A percentile compares a stretch with the other conserved stretches of the same genome.
These are phyloP conservation scores for Ethmia dodecea DNA, from an alignment of 2,888 invertebrate species.

Conservation along the genomic window DNA sequence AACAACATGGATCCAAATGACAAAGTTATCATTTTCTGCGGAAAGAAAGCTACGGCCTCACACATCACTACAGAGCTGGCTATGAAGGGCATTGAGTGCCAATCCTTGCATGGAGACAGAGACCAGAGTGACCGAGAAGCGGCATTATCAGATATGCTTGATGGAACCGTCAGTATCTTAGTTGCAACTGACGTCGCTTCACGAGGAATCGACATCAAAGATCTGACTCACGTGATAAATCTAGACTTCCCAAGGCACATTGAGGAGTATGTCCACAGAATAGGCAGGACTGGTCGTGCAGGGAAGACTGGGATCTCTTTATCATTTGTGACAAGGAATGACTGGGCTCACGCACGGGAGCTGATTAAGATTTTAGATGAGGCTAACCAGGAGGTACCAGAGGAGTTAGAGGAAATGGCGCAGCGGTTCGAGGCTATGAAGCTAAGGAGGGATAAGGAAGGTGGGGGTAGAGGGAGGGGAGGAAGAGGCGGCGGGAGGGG, in stretches of 20 bases:
- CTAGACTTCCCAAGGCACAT: slow-evolving; percentile 96
- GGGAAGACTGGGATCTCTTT: slow-evolving; percentile 90
- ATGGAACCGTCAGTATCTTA: slow-evolving; percentile 87
- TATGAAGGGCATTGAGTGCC: slow-evolving; percentile 81
- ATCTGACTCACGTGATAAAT: slow-evolving; percentile 93
- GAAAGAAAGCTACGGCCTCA: slow-evolving; percentile 90
- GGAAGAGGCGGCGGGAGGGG: slow-evolving; percentile 45
- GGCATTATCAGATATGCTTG: slow-evolving; percentile 89
- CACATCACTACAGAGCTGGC: slow-evolving; percentile 89
- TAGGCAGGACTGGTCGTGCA: slow-evolving; percentile 97
- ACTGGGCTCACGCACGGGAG: slow-evolving; percentile 90
- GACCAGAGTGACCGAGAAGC: slow-evolving; percentile 88
- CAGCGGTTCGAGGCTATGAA: slow-evolving; percentile 84
- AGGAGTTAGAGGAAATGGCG: slow-evolving; percentile 86
- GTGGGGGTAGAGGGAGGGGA: slow-evolving; percentile 52
- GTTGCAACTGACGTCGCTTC: slow-evolving; percentile 98
- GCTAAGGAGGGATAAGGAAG: slow-evolving; percentile 76
- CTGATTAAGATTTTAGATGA: slow-evolving; percentile 92
- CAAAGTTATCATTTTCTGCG: slow-evolving; percentile 94
- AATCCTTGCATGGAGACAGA: slow-evolving; percentile 93
- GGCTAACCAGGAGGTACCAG: slow-evolving; percentile 89
- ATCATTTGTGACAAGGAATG: slow-evolving; percentile 86
- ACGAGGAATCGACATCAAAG: slow-evolving; percentile 94
- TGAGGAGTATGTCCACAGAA: slow-evolving; percentile 97
- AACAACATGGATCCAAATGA: slow-evolving; percentile 83